A percentile compares a stretch with the other conserved stretches of the same genome.
Conservation (phyloP, 2,888 invertebrate species). For the Aphodius granarius region DNA sequence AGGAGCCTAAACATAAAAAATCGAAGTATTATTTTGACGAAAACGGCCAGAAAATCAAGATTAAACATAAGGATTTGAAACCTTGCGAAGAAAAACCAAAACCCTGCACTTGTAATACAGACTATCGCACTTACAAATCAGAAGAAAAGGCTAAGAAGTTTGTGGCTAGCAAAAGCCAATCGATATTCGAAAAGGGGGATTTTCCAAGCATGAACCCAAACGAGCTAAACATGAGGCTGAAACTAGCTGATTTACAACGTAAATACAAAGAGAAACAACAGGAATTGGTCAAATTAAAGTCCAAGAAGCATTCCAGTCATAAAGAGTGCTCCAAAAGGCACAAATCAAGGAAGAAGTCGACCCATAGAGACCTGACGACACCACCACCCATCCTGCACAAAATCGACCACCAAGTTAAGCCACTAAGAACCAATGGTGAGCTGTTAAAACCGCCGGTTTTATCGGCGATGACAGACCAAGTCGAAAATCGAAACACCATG, state of each 20-base stretch:
- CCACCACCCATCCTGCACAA: constrained; percentile 49
- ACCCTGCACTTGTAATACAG: constrained; percentile 42
- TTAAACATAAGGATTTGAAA: constrained; percentile 36
- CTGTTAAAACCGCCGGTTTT: constrained; percentile 53
- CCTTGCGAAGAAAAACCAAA: constrained; percentile 32
- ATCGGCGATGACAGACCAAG: constrained; percentile 38
- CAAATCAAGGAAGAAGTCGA: constrained; percentile 55
- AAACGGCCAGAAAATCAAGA: constrained; percentile 37
- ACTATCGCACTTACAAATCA: constrained; percentile 52
- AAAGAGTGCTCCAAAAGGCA: constrained; percentile 52
- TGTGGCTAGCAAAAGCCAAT: constrained; percentile 47
- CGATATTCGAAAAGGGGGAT: constrained; percentile 44
- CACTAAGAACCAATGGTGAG: constrained; percentile 39
- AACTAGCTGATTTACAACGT: constrained; percentile 77
- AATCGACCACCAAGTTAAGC: constrained; percentile 42
- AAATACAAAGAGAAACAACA: constrained; percentile 83
- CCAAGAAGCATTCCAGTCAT: constrained; percentile 40
- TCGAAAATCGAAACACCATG: constrained; percentile 23
- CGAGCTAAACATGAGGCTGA: constrained; percentile 80
- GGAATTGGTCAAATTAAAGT: constrained; percentile 72
- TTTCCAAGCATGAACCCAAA: constrained; percentile 66
- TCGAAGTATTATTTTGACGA: constrained; percentile 41
- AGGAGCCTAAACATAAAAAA: constrained; percentile 53
- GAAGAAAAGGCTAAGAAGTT: constrained; percentile 51
- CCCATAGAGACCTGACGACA: constrained; percentile 43